phyloP scores from a whole-genome alignment of 2,797 vertebrate species.

The Odontamblyopus rebecca region DNA sequence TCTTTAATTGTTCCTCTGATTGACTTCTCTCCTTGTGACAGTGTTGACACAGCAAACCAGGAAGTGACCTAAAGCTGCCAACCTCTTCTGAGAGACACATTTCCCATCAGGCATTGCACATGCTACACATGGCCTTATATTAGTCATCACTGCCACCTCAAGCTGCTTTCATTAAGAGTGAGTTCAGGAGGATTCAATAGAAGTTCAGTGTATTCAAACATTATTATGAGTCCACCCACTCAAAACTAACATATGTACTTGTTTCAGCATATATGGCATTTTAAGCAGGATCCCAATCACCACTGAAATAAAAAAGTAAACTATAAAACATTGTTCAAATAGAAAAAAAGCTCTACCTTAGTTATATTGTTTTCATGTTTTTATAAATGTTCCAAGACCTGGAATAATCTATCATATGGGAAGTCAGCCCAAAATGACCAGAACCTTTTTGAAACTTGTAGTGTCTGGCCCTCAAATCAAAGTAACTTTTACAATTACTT shows the following conservation, averaged over 20 bases:
- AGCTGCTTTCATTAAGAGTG: background rate
- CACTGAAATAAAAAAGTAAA: background rate
- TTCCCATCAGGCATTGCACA: constrained; percentile 34
- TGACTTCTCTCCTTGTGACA: constrained; percentile 49
- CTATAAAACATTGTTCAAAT: background rate
- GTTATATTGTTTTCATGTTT: background rate
- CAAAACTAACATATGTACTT: background rate
- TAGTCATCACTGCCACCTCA: background rate
- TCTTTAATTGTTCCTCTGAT: constrained; percentile 58
- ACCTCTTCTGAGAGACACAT: constrained; percentile 36
- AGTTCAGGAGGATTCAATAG: background rate
- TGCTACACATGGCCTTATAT: constrained; percentile 7
- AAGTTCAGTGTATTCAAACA: background rate
- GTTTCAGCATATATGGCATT: background rate
- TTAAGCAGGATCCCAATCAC: background rate
- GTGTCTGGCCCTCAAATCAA: constrained; percentile 29
- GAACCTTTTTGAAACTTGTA: background rate
- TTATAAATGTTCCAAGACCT: background rate
- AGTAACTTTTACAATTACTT: constrained; percentile 17
- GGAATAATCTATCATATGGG: background rate
- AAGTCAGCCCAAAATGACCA: no score
- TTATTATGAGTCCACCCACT: background rate
- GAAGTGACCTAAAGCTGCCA: constrained; percentile 56
- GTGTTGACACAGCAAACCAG: constrained; percentile 47
- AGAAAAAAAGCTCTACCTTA: background rate